These are phyloP conservation scores for Stenopsyche tienmushanensis DNA, from an alignment of 1,140 invertebrate species.

Conservation along the genomic window DNA sequence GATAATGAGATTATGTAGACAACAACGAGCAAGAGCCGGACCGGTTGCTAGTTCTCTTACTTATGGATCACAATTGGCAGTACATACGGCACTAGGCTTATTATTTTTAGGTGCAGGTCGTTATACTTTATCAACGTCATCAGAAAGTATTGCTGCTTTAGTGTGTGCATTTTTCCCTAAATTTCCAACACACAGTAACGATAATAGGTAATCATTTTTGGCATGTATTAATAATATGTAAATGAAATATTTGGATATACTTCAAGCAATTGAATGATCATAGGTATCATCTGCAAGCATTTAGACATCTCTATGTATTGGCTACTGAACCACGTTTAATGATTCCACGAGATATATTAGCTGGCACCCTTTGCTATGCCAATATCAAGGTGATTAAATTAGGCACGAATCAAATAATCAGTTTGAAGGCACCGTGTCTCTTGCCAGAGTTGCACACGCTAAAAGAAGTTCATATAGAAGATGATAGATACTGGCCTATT, in stretches of 20 bases:
- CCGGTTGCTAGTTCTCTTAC: slow-evolving; percentile 67
- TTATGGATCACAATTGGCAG: slow-evolving; percentile 92
- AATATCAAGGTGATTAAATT: slow-evolving; percentile 68
- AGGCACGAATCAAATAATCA: slow-evolving; percentile 51
- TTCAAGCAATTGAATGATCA: slow-evolving; percentile 36
- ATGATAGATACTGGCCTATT: slow-evolving; percentile 86
- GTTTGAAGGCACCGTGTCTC: slow-evolving; percentile 78
- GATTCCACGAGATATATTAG: slow-evolving; percentile 83
- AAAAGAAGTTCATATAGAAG: slow-evolving; percentile 74
- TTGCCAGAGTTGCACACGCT: slow-evolving; percentile 80
- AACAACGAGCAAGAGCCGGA: slow-evolving; percentile 73
- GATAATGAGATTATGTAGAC: slow-evolving; percentile 82
- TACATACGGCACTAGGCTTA: slow-evolving; percentile 89
- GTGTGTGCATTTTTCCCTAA: slow-evolving; percentile 94
- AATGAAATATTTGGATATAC: not conserved
- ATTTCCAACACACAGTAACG: slow-evolving; percentile 93
- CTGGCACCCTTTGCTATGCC: slow-evolving; percentile 76
- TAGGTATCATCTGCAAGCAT: slow-evolving; percentile 92
- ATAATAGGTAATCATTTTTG: slow-evolving; percentile 71
- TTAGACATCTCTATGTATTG: slow-evolving; percentile 92
- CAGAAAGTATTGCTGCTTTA: slow-evolving; percentile 82
- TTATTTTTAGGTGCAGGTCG: slow-evolving; percentile 92
- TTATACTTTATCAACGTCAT: slow-evolving; percentile 81
- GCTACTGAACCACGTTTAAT: slow-evolving; percentile 87
- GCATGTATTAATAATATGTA: not conserved